Base-by-base conservation (phyloP, 2,113 vertebrate genomes). In the Anolis carolinensis region DNA sequence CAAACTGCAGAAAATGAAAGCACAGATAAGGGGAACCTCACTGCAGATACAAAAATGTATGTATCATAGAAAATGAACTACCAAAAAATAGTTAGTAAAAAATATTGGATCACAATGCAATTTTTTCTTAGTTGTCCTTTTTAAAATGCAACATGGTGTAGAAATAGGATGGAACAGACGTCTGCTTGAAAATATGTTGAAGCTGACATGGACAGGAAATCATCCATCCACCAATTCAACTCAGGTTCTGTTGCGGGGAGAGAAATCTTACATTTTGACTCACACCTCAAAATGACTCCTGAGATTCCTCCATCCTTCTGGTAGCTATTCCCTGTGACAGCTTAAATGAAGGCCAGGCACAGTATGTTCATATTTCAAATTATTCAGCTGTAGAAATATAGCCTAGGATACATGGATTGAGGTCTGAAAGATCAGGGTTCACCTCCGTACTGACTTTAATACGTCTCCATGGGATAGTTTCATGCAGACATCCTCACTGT, bases 281-380 rank as follows among this genome's bases (percentile, higher is more conserved):
- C 87, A 88, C 82, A 84, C 87, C 82, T 84, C 74, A 88, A 34
- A 68, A 48, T 70, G 20, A 71, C 44, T 89, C 89, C 84, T 84
- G 89, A 88, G 71, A 90, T 89, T 91, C 87, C 89, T 83, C 87
- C 0, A 0, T 88, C 81, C 21, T 85, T 91, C 88, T 90, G 82
- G 84, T 78, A 93, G 70, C 74, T 89, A 91, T 91, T 93, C 90
- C 90, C 92, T 84, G 83, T 23, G 81, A 84, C 63, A 91, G 80
- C 89, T 90, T 92, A 92, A 90, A 91, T 91, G 79, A 89, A 93
- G 89, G 89, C 92, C 88, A 89, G 86, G 84, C 82, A 91, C 72
- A 89, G 65, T 44, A 86, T 88, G 30, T 93, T 90, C 88, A 59
- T 95, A 92, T 89, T 94, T 93, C 89, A 81, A 91, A 89, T 0